Evolutionary conservation across 2,888 invertebrate genomes (phyloP), one percentile per base, ranked within the genome.

Genomic region (Cantharis rustica): DNA sequence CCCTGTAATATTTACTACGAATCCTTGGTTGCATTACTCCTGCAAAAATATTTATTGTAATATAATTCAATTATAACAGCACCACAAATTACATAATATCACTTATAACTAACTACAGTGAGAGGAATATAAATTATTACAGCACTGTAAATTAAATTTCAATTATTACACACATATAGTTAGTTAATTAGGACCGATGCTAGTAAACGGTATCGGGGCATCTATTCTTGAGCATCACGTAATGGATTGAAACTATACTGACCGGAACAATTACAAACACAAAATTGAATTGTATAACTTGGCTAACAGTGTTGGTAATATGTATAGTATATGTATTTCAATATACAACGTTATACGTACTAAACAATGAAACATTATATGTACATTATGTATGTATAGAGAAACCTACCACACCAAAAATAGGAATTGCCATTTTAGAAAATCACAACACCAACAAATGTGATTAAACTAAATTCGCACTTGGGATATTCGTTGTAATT

Each of bases 1-100:
- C 68, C 68, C 10, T 26, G 11, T 64, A 15, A 61, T 75, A 66
- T 66, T 66, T 66, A 66, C 64, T 66, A 66, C 64, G 64, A 66
- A 20, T 66, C 64, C 23, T 66, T 23, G 15, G 64, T 20, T 66
- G 17, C 11, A 23, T n/a, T 20, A 20, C 7, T 20, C 64, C 64
- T 66, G 64, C 64, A 66, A 66, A 66, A 66, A 66, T 23, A 66
- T 20, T 20, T 66, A 23, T 66, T 66, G 64, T 66, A 66, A 47
- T 47, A 47, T n/a, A 47, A 47, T n/a, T 47, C 47, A n/a, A n/a
- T 47, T 47, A 47, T 47, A n/a, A 47, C n/a, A 47, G 47, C 47
- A 47, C 9, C 47, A 47, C n/a, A 47, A 47, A 47, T 47, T 47
- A 47, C 47, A 47, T n/a, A 47, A 47, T 47, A 47, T 47, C 47